Percentiles rank a stretch among this genome's conserved stretches.
Evolutionary conservation across 2,888 invertebrate species (phyloP).

Genomic region (Carterocephalus palaemon): DNA sequence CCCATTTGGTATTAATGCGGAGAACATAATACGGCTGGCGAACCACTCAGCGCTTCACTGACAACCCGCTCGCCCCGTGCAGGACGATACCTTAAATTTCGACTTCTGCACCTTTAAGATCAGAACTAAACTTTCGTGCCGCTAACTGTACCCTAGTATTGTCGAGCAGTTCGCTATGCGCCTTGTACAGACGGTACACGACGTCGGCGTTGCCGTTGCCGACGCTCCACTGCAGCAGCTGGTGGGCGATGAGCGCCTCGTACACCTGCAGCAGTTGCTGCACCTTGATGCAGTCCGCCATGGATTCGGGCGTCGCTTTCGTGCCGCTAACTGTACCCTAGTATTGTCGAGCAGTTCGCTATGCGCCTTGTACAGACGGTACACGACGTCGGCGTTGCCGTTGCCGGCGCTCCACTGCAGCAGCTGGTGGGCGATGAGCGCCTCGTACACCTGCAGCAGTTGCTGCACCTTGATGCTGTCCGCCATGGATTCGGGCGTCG

Average conservation of each 20-base stretch:
- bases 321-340: too few species aligned
- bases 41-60: too few species aligned
- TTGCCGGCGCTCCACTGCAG: slow-evolving; percentile 73
- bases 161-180: slow-evolving; percentile 75
- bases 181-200: slow-evolving; percentile 76
- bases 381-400: slow-evolving; percentile 62
- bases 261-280: slow-evolving; percentile 81
- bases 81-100: too few species aligned
- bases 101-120: too few species aligned
- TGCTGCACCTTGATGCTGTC: slow-evolving; percentile 82
- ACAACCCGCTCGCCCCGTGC: too few species aligned
- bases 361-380: slow-evolving; percentile 77
- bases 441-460: slow-evolving; percentile 81
- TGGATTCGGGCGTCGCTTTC: too few species aligned
- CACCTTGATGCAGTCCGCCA: slow-evolving; percentile 80
- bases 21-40: too few species aligned
- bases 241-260: slow-evolving; percentile 82
- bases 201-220: slow-evolving; percentile 56
- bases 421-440: slow-evolving; percentile 81
- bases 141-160: slow-evolving; percentile 83
- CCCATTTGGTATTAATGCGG: too few species aligned
- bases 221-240: slow-evolving; percentile 77
- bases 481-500: slow-evolving; percentile 81
- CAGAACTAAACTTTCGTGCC: too few species aligned
- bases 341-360: slow-evolving; percentile 75